phyloP scores from a whole-genome alignment of 37 sponge, comb jelly and placozoan genomes.

The Aphrocallistes beatrix region DNA sequence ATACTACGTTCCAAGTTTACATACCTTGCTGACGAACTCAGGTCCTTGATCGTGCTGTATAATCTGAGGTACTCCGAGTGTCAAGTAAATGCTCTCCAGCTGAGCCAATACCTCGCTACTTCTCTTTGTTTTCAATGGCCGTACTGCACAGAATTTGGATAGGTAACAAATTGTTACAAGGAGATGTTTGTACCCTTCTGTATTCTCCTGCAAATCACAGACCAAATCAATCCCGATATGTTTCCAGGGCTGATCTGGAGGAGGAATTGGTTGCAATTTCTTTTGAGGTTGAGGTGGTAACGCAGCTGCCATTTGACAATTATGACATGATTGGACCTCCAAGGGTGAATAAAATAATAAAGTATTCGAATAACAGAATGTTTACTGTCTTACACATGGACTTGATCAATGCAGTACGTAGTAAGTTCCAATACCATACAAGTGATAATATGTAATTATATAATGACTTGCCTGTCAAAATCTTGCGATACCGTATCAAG shows the following conservation, averaged over 20 bases:
- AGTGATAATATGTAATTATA: too few relatives aligned
- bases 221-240: conserved; percentile 8
- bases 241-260: conserved; percentile 5
- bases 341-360: too few relatives aligned
- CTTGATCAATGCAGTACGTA: too few relatives aligned
- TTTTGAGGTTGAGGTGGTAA: conserved; percentile 10
- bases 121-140: neutral
- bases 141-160: conserved; percentile 9
- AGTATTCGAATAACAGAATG: too few relatives aligned
- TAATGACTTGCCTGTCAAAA: too few relatives aligned
- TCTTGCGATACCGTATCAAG: too few relatives aligned
- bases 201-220: conserved; percentile 12
- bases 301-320: neutral
- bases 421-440: too few relatives aligned
- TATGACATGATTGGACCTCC: conserved; percentile 10
- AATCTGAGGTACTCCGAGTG: neutral
- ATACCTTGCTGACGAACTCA: too few relatives aligned
- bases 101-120: too few relatives aligned
- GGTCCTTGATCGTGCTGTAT: conserved; percentile 4
- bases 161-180: neutral
- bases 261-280: conserved; percentile 13
- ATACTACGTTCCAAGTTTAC: too few relatives aligned
- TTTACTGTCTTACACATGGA: too few relatives aligned
- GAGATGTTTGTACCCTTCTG: conserved; percentile 7
- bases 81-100: conserved; percentile 3